Evolutionary conservation across 2,888 invertebrate species (phyloP), one percentile per base, ranked within the genome.

Genomic region (Theodoxus fluviatilis): DNA sequence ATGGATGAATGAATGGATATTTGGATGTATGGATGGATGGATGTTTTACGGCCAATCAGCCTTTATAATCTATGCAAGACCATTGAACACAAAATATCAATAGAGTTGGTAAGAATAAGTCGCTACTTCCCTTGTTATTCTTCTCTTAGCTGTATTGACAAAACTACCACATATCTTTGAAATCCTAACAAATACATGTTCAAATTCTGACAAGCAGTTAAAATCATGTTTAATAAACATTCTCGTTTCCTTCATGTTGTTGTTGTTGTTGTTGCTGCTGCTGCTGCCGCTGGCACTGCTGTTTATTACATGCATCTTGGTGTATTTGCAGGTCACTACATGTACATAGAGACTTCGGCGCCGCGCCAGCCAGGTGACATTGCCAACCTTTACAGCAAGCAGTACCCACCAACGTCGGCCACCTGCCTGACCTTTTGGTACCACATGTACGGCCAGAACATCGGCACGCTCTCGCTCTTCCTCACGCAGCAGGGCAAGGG

Each of bases 281-380:
- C 25, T 18, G 25, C n/a, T n/a, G n/a, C n/a, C 35, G 12, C n/a
- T n/a, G n/a, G n/a, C 55, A 55, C 22, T 37, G 31, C 15, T 38
- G n/a, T 63, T n/a, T 57, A n/a, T n/a, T n/a, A 6, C 35, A n/a
- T n/a, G n/a, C n/a, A n/a, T n/a, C n/a, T n/a, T n/a, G n/a, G n/a
- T n/a, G n/a, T 22, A 15, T 18, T 70, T 67, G 31, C 68, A 78
- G 78, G 78, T 25, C 78, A 78, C 70, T 78, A 76, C 69, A 74
- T 78, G 72, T 74, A 74, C 69, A 76, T 76, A 18, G 76, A 75
- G 49, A 71, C 90, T 0, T 85, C 89, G 6, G 89, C 88, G 74
- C 90, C 90, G 0, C 84, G 90, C 67, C 80, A 89, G 73, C 89
- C 90, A 1, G 90, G 90, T 1, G 90, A 91, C 77, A 84, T 84